Percentiles rank a stretch among this genome's conserved stretches.
phyloP scores from a whole-genome alignment of 2,797 vertebrate species.

The Platyrinchus mystaceus region DNA sequence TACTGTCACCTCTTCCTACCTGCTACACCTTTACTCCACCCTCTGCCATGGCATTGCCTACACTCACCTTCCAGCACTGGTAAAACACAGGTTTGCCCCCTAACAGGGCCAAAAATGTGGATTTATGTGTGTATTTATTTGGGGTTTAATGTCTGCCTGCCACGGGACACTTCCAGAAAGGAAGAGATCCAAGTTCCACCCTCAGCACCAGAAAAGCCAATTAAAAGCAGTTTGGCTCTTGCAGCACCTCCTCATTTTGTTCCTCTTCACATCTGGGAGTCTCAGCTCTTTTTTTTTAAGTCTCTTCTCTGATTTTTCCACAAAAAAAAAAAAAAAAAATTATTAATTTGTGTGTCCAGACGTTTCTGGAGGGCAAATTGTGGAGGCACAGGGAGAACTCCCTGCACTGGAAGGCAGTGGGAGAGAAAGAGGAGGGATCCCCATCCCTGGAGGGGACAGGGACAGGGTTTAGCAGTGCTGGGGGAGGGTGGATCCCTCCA shows the following conservation, averaged over 20 bases:
- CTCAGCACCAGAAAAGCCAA: neutral
- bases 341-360: neutral
- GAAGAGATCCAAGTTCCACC: neutral
- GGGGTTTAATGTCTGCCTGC: neutral
- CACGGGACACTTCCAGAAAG: neutral
- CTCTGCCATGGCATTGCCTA: neutral
- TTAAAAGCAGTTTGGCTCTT: neutral
- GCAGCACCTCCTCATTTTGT: neutral
- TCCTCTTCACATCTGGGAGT: neutral
- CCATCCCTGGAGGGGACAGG: neutral
- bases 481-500: too few species aligned
- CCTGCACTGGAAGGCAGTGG: neutral
- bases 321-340: neutral
- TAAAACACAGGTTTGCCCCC: too few species aligned
- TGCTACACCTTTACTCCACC: neutral
- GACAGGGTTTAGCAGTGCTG: neutral
- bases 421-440: neutral
- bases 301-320: neutral
- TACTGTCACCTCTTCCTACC: neutral
- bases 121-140: neutral
- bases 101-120: neutral
- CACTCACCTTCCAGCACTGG: neutral
- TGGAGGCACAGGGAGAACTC: rapidly evolving
- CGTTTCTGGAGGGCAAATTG: neutral
- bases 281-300: neutral